phyloP scores from a whole-genome alignment of 2,888 invertebrate genomes.

The Gryllus longicercus region DNA sequence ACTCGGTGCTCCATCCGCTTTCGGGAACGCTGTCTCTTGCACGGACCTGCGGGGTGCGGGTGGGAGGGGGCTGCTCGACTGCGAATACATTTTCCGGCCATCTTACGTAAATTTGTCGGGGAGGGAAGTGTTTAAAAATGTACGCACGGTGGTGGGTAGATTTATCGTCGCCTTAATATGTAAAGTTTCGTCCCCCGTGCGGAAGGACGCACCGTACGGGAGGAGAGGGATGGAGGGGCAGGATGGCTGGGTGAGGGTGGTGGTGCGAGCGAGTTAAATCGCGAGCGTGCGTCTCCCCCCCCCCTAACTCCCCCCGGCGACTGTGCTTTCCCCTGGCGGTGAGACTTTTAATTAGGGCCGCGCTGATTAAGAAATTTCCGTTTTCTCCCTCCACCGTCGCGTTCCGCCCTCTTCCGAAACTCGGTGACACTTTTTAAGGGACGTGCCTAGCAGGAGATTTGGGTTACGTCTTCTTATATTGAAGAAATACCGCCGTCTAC shows the following conservation, averaged over 20 bases:
- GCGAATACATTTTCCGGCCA: not conserved
- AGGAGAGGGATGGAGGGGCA: not conserved
- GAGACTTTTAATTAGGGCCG: not conserved
- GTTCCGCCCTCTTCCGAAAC: not conserved
- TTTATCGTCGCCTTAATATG: conserved; percentile 6
- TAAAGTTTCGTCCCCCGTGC: not conserved
- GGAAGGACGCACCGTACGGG: not conserved
- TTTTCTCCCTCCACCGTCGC: not conserved
- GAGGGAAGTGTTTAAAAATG: conserved; percentile 17
- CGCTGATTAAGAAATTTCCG: conserved; percentile 4
- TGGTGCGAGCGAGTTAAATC: not conserved
- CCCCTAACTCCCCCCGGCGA: not conserved
- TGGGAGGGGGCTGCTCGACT: not conserved
- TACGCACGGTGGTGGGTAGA: not conserved
- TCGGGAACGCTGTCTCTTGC: too few relatives aligned
- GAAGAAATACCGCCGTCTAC: too few relatives aligned
- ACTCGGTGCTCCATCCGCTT: too few relatives aligned
- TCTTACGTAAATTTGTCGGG: conserved; percentile 7
- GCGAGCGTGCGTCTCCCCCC: not conserved
- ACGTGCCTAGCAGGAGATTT: too few relatives aligned
- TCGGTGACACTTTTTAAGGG: not conserved
- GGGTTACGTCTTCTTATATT: too few relatives aligned
- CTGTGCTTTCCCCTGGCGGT: not conserved
- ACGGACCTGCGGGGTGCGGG: too few relatives aligned
- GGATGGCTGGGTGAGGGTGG: not conserved